phyloP scores from a whole-genome alignment of 2,888 invertebrate species.

The Azorinus chamasolen region DNA sequence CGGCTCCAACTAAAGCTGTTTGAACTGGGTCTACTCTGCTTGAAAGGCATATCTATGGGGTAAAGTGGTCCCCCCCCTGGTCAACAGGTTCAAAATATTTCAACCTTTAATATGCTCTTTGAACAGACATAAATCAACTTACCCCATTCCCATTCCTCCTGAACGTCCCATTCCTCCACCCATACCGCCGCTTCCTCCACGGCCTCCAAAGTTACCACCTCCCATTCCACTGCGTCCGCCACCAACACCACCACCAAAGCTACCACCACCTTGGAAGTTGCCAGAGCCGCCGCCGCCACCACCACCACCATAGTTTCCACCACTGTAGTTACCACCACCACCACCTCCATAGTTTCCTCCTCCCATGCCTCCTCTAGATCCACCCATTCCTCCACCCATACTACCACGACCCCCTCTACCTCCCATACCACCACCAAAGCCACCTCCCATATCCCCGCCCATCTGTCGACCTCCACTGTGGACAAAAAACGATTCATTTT shows the following conservation, averaged over 20 bases:
- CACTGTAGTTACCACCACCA: constrained; percentile 32
- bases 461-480: constrained; percentile 78
- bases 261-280: background rate
- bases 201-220: constrained; percentile 54
- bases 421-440: constrained; percentile 54
- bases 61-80: no score
- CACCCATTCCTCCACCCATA: constrained; percentile 55
- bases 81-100: no score
- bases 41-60: no score
- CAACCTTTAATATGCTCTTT: no score
- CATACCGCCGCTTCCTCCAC: constrained; percentile 70
- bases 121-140: no score
- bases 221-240: constrained; percentile 43
- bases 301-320: constrained; percentile 27
- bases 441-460: constrained; percentile 70
- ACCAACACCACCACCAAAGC: constrained; percentile 28
- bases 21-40: no score
- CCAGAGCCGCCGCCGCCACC: constrained; percentile 28
- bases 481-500: background rate
- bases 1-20: no score
- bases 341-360: constrained; percentile 58
- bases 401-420: constrained; percentile 60
- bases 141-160: constrained; percentile 60
- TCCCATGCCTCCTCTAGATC: constrained; percentile 59
- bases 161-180: constrained; percentile 56